Base-by-base conservation (phyloP, 1,140 invertebrate genomes). In the Hyles euphorbiae region DNA sequence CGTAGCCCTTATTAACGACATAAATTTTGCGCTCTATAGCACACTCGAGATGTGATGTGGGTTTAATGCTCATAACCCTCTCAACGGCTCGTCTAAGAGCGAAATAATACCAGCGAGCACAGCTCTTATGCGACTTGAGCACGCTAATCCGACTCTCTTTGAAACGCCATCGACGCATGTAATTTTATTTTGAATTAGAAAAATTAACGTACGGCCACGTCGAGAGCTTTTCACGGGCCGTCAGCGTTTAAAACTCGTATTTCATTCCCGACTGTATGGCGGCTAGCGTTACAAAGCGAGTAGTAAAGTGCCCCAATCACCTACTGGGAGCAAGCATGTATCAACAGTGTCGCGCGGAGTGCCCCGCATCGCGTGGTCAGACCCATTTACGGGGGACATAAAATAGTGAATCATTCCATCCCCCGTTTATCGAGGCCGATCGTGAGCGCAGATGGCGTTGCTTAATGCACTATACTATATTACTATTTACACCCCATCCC, bases 1-100 rank as follows among this genome's bases (percentile, higher is more conserved):
- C 68, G 66, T 62, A 72, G 73, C 65, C 72, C 80, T 79, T 87
- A 87, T 87, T 82, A 86, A 83, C 70, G 71, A 82, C 81, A 83
- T 85, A 85, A 80, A 87, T 87, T 85, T 81, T 68, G 70, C 76
- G 74, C 69, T 70, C 60, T 54, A 60, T 62, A 59, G 63, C 68
- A 70, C 75, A 70, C 78, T 78, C 68, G 67, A 74, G 66, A 73
- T 70, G 73, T 78, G 76, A 83, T 78, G 72, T 72, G 68, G 74
- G 71, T 65, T 72, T 79, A 74, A 79, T 78, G 74, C 70, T 65
- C 72, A 73, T 81, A 81, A 74, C 69, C 65, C 68, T 74, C 69
- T 78, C 71, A 66, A 65, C 63, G 58, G 45, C 51, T 53, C 55
- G 60, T 58, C 48, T 47, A 58, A 12, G 56, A 40, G 40, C 12